A percentile compares a stretch with the other conserved stretches of the same genome.
phyloP scores from a whole-genome alignment of 2,113 vertebrate species.

The Cepphus grylle region DNA sequence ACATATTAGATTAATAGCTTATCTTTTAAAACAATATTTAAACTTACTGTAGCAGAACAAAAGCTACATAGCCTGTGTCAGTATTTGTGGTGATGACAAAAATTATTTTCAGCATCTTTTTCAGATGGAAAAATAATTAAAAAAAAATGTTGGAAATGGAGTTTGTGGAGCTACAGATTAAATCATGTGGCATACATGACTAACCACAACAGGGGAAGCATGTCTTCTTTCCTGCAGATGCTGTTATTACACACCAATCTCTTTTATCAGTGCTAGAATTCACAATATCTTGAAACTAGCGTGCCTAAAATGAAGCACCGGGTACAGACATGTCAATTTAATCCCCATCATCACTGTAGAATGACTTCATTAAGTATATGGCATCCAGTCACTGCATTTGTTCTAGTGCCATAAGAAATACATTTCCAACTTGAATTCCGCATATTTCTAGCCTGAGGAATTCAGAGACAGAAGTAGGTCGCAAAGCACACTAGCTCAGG shows the following conservation, averaged over 20 bases:
- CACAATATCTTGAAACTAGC: not conserved
- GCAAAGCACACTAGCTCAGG: not conserved
- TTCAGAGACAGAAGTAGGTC: slow-evolving; percentile 33
- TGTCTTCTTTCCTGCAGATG: not conserved
- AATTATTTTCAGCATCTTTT: not conserved
- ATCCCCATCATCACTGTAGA: not conserved
- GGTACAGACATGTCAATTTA: not conserved
- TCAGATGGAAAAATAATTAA: not conserved
- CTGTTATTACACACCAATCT: not conserved
- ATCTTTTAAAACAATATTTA: not conserved
- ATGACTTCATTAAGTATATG: not conserved
- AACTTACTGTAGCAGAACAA: not conserved
- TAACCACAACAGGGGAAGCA: not conserved
- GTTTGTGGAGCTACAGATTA: not conserved
- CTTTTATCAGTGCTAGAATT: not conserved
- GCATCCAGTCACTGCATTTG: not conserved
- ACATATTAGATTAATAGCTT: not conserved
- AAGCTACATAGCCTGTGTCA: not conserved
- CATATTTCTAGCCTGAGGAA: not conserved
- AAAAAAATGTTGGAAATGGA: not conserved
- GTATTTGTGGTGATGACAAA: not conserved
- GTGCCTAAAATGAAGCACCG: not conserved
- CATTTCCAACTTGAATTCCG: not conserved
- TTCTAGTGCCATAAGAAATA: slow-evolving; percentile 7
- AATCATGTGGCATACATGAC: not conserved